Percentiles rank a stretch among this genome's conserved stretches.
Evolutionary conservation across 1,140 invertebrate genomes (phyloP).

Genomic region (Scaptomyza montana): DNA sequence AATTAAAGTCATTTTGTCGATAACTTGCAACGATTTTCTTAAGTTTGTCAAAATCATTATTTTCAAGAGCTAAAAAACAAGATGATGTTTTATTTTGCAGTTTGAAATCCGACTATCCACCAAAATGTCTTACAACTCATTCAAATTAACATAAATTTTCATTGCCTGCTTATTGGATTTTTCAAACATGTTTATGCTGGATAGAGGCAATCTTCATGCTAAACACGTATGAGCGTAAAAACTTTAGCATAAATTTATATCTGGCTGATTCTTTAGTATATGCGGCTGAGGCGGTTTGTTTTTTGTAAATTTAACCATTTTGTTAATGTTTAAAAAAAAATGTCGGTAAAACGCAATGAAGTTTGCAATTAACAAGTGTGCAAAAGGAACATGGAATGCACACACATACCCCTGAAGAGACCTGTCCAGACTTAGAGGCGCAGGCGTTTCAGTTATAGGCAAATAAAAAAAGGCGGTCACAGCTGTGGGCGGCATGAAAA

Average conservation of each 20-base stretch:
- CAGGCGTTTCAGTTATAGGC: constrained; percentile 60
- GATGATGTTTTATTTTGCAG: too few relatives aligned
- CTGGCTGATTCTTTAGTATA: constrained; percentile 67
- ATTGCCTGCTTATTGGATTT: too few relatives aligned
- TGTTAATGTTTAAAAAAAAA: constrained; percentile 32
- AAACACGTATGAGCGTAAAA: constrained; percentile 11
- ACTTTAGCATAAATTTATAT: constrained; percentile 70
- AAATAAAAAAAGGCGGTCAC: constrained; percentile 61
- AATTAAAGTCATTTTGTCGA: too few relatives aligned
- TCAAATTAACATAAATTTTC: too few relatives aligned
- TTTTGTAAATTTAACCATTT: constrained; percentile 48
- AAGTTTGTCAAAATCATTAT: too few relatives aligned
- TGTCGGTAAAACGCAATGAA: constrained; percentile 44
- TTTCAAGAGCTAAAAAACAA: too few relatives aligned
- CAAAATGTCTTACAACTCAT: too few relatives aligned
- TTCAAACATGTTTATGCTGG: too few relatives aligned
- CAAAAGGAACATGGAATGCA: neutral
- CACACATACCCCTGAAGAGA: constrained; percentile 13
- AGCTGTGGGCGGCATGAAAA: constrained; percentile 59
- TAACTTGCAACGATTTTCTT: too few relatives aligned
- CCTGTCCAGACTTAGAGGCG: constrained; percentile 30
- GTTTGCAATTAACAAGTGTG: constrained; percentile 68
- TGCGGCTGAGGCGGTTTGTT: constrained; percentile 59
- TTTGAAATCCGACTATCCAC: too few relatives aligned
- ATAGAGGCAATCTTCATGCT: too few relatives aligned